phyloP scores from a whole-genome alignment of 2,888 invertebrate genomes.

The Uropetala carovei region DNA sequence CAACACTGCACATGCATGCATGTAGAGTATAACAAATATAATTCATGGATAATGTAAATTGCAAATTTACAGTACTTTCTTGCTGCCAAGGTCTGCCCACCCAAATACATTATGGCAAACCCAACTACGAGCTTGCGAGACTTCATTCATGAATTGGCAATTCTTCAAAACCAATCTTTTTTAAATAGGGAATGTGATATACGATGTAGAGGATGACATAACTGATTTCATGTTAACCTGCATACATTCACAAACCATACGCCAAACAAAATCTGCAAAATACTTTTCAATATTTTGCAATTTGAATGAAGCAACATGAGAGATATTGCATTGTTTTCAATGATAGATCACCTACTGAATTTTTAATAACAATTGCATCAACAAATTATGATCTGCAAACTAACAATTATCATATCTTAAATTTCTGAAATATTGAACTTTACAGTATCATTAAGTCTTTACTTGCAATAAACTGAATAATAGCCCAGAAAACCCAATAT shows the following conservation, averaged over 20 bases:
- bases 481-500: conserved; percentile 37
- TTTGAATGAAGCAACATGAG: conserved; percentile 52
- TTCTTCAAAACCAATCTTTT: conserved; percentile 43
- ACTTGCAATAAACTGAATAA: not conserved
- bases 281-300: conserved; percentile 1
- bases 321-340: not conserved
- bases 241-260: conserved; percentile 29
- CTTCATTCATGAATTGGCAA: conserved; percentile 11
- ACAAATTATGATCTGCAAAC: not conserved
- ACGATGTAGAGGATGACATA: conserved; percentile 24
- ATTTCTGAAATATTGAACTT: conserved; percentile 1
- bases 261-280: conserved; percentile 25
- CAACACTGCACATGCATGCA: conserved; percentile 64
- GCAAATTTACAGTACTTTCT: conserved; percentile 52
- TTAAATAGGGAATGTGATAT: conserved; percentile 43
- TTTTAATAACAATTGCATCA: not conserved
- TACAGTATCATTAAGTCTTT: not conserved
- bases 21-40: conserved; percentile 60
- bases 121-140: conserved; percentile 2
- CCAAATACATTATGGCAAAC: conserved; percentile 42
- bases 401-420: not conserved
- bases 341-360: not conserved
- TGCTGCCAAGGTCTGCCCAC: conserved; percentile 30
- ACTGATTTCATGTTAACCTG: conserved; percentile 10
- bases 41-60: conserved; percentile 59